These are phyloP conservation scores for Brachypodius melanocephalos DNA, from an alignment of 2,113 vertebrate genomes.

Conservation along the genomic window DNA sequence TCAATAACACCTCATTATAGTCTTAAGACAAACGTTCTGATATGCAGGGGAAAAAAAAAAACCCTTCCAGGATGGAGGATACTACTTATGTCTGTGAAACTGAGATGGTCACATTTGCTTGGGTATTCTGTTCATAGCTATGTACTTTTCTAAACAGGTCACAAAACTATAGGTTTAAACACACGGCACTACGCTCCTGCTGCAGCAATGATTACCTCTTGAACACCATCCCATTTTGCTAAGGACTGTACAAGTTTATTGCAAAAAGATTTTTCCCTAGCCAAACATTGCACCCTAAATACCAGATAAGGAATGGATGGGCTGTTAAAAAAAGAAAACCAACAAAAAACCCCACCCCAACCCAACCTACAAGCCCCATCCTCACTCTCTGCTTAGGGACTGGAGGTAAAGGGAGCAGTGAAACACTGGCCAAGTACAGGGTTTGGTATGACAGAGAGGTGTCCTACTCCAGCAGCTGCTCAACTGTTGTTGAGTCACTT, in stretches of 20 bases:
- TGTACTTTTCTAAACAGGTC: background rate
- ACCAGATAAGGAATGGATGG: background rate
- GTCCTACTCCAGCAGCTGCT: background rate
- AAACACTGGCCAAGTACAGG: background rate
- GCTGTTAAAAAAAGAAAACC: too few relatives aligned
- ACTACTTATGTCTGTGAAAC: background rate
- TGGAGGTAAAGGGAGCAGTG: background rate
- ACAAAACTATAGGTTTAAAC: background rate
- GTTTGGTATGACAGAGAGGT: background rate
- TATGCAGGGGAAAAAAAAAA: background rate
- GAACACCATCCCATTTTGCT: background rate
- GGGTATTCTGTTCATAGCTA: background rate
- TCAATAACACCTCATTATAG: background rate
- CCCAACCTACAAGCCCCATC: background rate
- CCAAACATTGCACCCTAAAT: background rate
- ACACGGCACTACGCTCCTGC: background rate
- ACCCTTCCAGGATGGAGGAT: background rate
- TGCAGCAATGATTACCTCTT: background rate
- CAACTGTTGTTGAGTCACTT: slow-evolving; percentile 39
- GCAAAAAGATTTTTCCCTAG: background rate
- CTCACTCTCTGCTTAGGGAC: background rate
- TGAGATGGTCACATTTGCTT: background rate
- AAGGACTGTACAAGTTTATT: background rate
- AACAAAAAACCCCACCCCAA: background rate
- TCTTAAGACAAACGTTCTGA: background rate